Evolutionary conservation across 2,113 vertebrate genomes (phyloP).

Genomic region (Syngnathus typhle): DNA sequence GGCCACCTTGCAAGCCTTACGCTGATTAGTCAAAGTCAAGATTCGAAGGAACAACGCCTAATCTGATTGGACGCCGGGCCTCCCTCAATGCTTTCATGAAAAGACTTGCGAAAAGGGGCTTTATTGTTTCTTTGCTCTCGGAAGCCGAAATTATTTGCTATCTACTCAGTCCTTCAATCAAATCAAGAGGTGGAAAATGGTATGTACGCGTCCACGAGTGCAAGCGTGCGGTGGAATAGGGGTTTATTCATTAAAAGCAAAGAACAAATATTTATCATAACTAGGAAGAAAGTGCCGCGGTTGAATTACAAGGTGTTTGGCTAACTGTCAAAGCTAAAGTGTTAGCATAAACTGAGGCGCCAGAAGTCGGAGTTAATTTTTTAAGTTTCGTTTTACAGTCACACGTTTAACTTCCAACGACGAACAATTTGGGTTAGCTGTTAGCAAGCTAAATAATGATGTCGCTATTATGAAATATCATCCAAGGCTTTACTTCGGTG

Average conservation of each 20-base stretch:
- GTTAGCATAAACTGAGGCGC: conserved; percentile 36
- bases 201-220: conserved; percentile 26
- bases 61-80: conserved; percentile 48
- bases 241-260: too few relatives aligned
- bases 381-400: not conserved
- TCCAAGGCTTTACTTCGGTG: too few relatives aligned
- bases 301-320: conserved; percentile 34
- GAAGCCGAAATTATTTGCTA: conserved; percentile 63
- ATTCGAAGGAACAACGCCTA: conserved; percentile 65
- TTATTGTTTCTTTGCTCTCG: conserved; percentile 76
- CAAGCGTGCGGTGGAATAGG: not conserved
- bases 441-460: not conserved
- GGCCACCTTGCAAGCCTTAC: conserved; percentile 22
- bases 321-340: conserved; percentile 39
- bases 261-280: not conserved
- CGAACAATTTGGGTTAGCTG: not conserved
- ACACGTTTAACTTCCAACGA: not conserved
- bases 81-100: conserved; percentile 58
- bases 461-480: too few relatives aligned
- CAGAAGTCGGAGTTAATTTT: not conserved
- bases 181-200: conserved; percentile 64
- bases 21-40: conserved; percentile 50
- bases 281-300: conserved; percentile 17
- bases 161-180: conserved; percentile 50
- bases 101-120: conserved; percentile 60